Percentiles rank a stretch among this genome's conserved stretches.
Evolutionary conservation across 2,113 vertebrate genomes (phyloP).

Genomic region (Phocoena phocoena): DNA sequence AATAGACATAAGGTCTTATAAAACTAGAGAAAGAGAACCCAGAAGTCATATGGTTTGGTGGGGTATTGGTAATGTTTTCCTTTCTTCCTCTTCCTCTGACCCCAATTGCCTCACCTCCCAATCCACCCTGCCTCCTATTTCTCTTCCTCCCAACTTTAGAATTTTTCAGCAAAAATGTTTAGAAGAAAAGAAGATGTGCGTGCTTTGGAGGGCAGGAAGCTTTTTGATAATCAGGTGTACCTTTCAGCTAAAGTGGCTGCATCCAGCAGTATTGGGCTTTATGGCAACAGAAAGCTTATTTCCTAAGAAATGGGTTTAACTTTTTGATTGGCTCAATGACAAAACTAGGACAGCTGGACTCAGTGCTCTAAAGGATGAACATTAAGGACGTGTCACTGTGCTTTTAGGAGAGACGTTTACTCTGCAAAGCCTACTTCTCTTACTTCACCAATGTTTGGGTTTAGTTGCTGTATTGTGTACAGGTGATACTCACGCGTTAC

Average conservation of each 20-base stretch:
- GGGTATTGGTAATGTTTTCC: neutral
- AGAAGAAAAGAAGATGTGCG: neutral
- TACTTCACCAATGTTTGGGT: neutral
- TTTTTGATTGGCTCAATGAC: neutral
- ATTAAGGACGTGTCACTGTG: fast-evolving
- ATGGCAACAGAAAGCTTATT: neutral
- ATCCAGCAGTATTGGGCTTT: neutral
- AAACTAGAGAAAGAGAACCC: neutral
- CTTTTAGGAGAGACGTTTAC: neutral
- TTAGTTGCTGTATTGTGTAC: neutral
- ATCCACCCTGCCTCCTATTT: neutral
- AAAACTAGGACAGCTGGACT: neutral
- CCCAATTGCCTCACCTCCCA: neutral
- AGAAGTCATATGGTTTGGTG: neutral
- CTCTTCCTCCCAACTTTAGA: neutral
- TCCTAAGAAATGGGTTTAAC: neutral
- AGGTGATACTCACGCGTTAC: neutral
- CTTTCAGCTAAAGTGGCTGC: neutral
- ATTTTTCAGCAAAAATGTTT: neutral
- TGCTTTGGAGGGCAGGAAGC: neutral
- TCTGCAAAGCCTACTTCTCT: neutral
- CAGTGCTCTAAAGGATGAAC: neutral
- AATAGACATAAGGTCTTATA: neutral
- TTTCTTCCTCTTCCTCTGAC: neutral
- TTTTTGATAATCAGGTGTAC: neutral